phyloP scores from a whole-genome alignment of 2,113 vertebrate species.

The Catharus fuscescens region DNA sequence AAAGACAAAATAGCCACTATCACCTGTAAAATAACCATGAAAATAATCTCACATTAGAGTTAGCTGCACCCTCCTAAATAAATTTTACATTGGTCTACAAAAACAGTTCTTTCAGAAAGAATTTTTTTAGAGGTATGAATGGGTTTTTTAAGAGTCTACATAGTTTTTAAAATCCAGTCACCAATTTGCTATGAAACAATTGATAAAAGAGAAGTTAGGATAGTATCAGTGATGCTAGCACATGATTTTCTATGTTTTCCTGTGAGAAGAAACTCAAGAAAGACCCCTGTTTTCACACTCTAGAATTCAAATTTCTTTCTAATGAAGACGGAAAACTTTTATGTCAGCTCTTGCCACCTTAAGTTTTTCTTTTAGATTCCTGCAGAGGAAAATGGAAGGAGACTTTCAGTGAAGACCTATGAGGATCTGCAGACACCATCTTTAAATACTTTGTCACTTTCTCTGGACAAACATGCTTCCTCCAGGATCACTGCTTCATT shows the following conservation, averaged over 20 bases:
- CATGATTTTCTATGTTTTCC: background rate
- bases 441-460: background rate
- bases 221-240: background rate
- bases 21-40: background rate
- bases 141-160: fast-evolving
- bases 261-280: background rate
- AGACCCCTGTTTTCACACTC: background rate
- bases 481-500: background rate
- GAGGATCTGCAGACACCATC: background rate
- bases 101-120: background rate
- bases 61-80: background rate
- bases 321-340: background rate
- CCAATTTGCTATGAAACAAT: background rate
- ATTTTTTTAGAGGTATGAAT: background rate
- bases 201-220: background rate
- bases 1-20: background rate
- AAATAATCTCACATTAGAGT: background rate
- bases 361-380: background rate
- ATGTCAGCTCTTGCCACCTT: background rate
- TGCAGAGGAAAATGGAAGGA: background rate
- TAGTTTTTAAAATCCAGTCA: background rate
- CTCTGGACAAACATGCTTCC: background rate
- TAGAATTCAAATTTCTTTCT: background rate
- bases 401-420: background rate
- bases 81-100: background rate